Evolutionary conservation across 2,888 invertebrate species (phyloP), one percentile per base, ranked within the genome.

Genomic region (Netelia melanura): DNA sequence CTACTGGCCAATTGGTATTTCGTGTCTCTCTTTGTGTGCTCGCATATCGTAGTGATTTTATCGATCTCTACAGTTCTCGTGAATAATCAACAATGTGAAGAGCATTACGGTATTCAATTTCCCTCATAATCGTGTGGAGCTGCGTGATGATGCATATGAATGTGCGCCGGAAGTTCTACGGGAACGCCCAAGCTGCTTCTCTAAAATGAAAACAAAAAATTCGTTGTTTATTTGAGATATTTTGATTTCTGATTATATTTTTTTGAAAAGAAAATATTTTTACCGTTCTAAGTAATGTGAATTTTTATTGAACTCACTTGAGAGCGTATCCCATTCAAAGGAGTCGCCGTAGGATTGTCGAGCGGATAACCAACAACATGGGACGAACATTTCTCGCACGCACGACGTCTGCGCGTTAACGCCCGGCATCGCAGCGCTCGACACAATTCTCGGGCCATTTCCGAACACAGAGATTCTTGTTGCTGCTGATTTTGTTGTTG

Each of bases 391-490:
- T 93, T 92, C 95, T 95, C 95, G 70, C 96, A 95, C 90, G 97
- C 97, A 56, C 96, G 94, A 74, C 96, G 94, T 30, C 97, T 94
- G 90, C 96, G 96, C 14, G 96, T 95, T 3, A 97, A 95, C 11
- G 96, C 95, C 71, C 95, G 94, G 89, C 96, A 96, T 78, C 95
- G 94, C 38, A 96, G 91, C 0, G 96, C 96, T 89, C 96, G 96
- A 87, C 96, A 95, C 48, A 96, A 93, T 90, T 97, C 97, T 72
- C 97, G 96, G 10, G 96, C 95, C 96, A 97, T 97, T 94, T 97
- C 97, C 6, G 96, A 95, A 92, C 97, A 97, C n/a, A 97, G 93
- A 0, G 97, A 96, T 92, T 96, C 96, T 92, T 96, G 95, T 62
- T 91, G 89, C 74, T 84, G 87, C 68, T 93, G 90, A 83, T 87